A percentile compares a stretch with the other conserved stretches of the same genome.
These are phyloP conservation scores for Acyrthosiphon pisum DNA, from an alignment of 1,140 invertebrate genomes.

Conservation along the genomic window DNA sequence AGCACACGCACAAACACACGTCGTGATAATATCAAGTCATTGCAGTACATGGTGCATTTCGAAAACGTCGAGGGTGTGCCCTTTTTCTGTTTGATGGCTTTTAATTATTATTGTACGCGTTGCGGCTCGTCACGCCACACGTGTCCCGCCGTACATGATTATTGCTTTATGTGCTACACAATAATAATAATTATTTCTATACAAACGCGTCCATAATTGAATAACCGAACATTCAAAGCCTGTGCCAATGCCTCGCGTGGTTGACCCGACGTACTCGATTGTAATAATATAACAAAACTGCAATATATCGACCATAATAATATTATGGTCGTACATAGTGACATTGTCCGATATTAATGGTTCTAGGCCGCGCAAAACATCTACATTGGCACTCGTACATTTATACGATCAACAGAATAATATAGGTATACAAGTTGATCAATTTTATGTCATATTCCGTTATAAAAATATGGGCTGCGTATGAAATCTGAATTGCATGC, in stretches of 20 bases:
- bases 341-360: not conserved
- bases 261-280: not conserved
- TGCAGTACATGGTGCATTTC: not conserved
- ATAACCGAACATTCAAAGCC: not conserved
- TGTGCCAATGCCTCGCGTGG: not conserved
- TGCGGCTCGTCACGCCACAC: not conserved
- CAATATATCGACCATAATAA: not conserved
- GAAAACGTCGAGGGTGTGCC: conserved; percentile 9
- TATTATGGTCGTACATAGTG: not conserved
- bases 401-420: no score
- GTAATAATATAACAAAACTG: not conserved
- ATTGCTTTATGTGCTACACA: not conserved
- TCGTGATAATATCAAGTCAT: not conserved
- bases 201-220: not conserved
- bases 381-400: not conserved
- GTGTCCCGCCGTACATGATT: not conserved
- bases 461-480: not conserved
- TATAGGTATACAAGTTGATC: not conserved
- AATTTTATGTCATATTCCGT: not conserved
- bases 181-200: not conserved
- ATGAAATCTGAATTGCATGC: no score
- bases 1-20: not conserved
- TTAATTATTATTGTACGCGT: not conserved
- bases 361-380: not conserved
- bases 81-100: not conserved